phyloP scores from a whole-genome alignment of 2,888 invertebrate species.

The Platycheirus rosarum region DNA sequence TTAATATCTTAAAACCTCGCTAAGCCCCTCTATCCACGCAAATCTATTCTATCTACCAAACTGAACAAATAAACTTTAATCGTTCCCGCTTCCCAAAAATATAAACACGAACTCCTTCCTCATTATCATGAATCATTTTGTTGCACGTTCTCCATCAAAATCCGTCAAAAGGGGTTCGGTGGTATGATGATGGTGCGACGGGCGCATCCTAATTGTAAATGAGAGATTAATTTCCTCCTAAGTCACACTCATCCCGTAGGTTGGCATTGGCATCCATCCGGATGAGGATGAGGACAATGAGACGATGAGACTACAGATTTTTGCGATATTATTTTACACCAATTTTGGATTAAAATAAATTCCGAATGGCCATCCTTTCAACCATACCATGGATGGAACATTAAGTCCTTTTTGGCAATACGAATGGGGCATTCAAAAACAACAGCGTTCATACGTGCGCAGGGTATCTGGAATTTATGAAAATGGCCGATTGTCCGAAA shows the following conservation, averaged over 20 bases:
- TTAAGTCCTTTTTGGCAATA: no score
- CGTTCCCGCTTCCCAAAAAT: constrained; percentile 53
- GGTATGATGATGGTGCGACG: constrained; percentile 30
- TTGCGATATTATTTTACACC: constrained; percentile 72
- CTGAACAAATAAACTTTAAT: constrained; percentile 68
- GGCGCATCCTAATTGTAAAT: constrained; percentile 70
- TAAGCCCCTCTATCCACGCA: constrained; percentile 18
- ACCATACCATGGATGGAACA: no score
- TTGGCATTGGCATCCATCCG: no score
- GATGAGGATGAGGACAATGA: no score
- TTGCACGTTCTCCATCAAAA: constrained; percentile 37
- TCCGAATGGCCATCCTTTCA: no score
- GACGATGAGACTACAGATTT: no score
- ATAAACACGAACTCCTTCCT: constrained; percentile 69
- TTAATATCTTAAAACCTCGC: constrained; percentile 64
- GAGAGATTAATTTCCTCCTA: constrained; percentile 71
- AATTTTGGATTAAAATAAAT: constrained; percentile 62
- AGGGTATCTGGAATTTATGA: no score
- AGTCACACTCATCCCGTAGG: no score
- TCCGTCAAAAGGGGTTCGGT: constrained; percentile 1
- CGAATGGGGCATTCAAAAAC: no score
- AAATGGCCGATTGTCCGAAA: constrained; percentile 65
- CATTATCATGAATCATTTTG: constrained; percentile 66
- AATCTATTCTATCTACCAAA: constrained; percentile 7
- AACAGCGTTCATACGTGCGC: no score